Evolutionary conservation across 2,113 vertebrate genomes (phyloP), one percentile per base, ranked within the genome.

Genomic region (Girardinichthys multiradiatus): DNA sequence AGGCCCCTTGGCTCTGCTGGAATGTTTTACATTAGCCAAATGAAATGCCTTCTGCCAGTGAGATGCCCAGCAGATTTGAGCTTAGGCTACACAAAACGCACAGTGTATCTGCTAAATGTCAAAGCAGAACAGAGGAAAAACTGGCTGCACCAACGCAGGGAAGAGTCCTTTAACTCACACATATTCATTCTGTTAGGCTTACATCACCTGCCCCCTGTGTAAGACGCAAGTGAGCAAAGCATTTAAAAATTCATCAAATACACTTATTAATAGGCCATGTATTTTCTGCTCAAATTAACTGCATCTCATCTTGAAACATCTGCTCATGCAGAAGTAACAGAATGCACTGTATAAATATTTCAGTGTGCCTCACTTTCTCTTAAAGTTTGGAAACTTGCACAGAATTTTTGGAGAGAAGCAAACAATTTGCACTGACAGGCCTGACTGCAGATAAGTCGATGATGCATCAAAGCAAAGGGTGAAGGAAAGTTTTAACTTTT

Each of bases 221-320:
- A 71, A 59, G 59, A 65, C 73, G 31, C 84, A 29, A 68, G 79
- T 24, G 65, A 85, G 72, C 78, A 48, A 78, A 30, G 48, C 79
- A 48, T 64, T 89, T 59, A 89, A 92, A 91, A 86, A 90, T 90
- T 82, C 59, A 91, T 83, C 60, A 89, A 71, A 72, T 37, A 87
- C 80, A 83, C 81, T 85, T 79, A 86, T 92, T 91, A 89, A 91
- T 90, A 91, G 75, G 62, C 77, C 27, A 13, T 80, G 86, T 79
- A 79, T 89, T 86, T 91, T 86, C 86, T 85, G 77, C 80, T 85
- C 70, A 90, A 83, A 90, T 88, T 76, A 90, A 74, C 77, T 29
- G 31, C 6, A 82, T 74, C 68, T 86, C 76, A 63, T 85, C 71
- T 61, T 82, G 84, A 84, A 83, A 77, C 45, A 64, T 64, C 58